phyloP scores from a whole-genome alignment of 2,797 vertebrate genomes.

The Pantherophis alleghaniensis region DNA sequence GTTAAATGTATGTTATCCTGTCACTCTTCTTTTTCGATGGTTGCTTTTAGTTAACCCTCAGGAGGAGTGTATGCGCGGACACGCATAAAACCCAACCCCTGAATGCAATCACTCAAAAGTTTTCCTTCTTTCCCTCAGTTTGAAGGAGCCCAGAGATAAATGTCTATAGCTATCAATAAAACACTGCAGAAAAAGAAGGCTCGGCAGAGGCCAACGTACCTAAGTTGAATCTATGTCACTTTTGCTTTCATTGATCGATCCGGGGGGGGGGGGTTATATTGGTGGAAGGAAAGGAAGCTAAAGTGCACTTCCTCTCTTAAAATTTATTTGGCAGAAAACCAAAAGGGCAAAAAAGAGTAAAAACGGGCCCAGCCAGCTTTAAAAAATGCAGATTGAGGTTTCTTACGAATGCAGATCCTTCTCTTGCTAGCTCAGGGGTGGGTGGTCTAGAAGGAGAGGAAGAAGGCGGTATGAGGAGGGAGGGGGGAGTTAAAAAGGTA shows the following conservation, averaged over 20 bases:
- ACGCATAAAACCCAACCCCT: not conserved
- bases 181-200: not conserved
- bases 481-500: not conserved
- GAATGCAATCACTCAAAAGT: not conserved
- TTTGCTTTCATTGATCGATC: not conserved
- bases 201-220: not conserved
- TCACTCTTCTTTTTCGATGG: not conserved
- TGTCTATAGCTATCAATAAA: not conserved
- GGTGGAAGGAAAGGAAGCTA: not conserved
- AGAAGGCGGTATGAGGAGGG: not conserved
- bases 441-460: too few species aligned
- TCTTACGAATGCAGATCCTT: not conserved
- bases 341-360: not conserved
- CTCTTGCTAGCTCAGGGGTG: not conserved
- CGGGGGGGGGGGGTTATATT: not conserved
- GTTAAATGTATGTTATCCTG: not conserved
- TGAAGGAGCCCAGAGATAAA: not conserved
- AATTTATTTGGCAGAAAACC: not conserved
- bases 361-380: not conserved
- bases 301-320: not conserved
- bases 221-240: not conserved
- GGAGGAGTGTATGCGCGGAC: not conserved
- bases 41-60: not conserved
- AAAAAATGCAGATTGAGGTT: not conserved
- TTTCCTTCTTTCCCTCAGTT: not conserved